Conservation (phyloP, 2,888 invertebrate genomes). For the Geotrupes spiniger region DNA sequence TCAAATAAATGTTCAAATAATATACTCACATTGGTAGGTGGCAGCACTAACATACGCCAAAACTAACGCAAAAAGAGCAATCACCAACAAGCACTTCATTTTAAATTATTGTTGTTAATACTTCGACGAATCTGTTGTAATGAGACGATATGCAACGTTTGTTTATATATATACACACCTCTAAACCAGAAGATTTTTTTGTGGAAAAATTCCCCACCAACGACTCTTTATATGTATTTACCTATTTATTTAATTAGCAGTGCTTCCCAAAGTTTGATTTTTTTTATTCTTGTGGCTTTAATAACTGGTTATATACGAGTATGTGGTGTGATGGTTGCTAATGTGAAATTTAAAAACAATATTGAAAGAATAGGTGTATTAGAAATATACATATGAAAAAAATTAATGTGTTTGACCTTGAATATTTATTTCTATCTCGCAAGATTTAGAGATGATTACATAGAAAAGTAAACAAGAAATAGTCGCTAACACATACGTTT, state of each 20-base stretch:
- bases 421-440: too few species aligned
- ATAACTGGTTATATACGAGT: too few species aligned
- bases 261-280: too few species aligned
- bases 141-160: neutral
- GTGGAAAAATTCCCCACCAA: conserved; percentile 2
- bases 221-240: neutral
- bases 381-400: too few species aligned
- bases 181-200: conserved; percentile 5
- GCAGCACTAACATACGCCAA: conserved; percentile 18
- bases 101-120: neutral
- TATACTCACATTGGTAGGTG: conserved; percentile 21
- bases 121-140: too few species aligned
- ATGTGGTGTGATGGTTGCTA: too few species aligned
- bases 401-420: too few species aligned
- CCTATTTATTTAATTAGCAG: conserved; percentile 4
- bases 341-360: too few species aligned
- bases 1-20: neutral
- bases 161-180: conserved; percentile 2
- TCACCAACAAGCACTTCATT: conserved; percentile 19
- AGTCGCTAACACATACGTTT: too few species aligned
- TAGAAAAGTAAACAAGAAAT: conserved; percentile 3
- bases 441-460: conserved; percentile 3
- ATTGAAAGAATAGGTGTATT: too few species aligned
- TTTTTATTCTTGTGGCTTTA: too few species aligned
- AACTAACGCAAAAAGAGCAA: conserved; percentile 13